phyloP scores from a whole-genome alignment of 2,888 invertebrate species.

The Gryllus longicercus region DNA sequence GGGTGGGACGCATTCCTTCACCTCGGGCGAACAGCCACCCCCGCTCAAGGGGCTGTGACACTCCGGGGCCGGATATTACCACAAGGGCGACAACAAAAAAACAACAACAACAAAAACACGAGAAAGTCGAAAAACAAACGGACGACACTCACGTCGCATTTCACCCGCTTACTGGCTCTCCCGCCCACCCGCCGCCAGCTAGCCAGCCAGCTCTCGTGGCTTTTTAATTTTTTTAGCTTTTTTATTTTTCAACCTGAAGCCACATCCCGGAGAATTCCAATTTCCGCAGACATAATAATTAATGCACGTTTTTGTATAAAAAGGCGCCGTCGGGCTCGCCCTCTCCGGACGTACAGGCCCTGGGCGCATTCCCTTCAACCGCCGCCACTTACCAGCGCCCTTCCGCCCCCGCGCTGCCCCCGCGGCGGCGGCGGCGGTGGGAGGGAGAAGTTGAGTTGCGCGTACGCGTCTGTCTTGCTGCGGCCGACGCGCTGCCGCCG shows the following conservation, averaged over 20 bases:
- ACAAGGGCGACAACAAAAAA: neutral
- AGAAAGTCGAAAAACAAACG: neutral
- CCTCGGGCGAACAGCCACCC: neutral
- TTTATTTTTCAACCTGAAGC: constrained; percentile 17
- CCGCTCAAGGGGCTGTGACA: constrained; percentile 5
- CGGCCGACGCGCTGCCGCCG: neutral
- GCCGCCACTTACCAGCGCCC: neutral
- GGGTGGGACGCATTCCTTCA: neutral
- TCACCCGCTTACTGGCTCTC: neutral
- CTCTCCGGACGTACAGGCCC: constrained; percentile 8
- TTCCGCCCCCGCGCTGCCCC: neutral
- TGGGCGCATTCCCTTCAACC: constrained; percentile 10
- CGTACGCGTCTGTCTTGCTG: constrained; percentile 17
- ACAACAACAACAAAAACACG: neutral
- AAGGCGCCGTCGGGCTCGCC: neutral
- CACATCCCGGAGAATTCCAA: constrained; percentile 38
- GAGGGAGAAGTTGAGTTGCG: constrained; percentile 9
- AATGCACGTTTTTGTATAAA: constrained; percentile 39
- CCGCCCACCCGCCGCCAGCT: neutral
- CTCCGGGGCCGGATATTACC: neutral
- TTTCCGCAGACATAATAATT: constrained; percentile 42
- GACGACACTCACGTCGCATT: neutral
- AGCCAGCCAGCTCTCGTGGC: neutral
- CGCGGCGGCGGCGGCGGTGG: neutral
- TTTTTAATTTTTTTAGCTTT: constrained; percentile 11